phyloP scores from a whole-genome alignment of 2,797 vertebrate genomes.

The Zenarchopterus dispar region DNA sequence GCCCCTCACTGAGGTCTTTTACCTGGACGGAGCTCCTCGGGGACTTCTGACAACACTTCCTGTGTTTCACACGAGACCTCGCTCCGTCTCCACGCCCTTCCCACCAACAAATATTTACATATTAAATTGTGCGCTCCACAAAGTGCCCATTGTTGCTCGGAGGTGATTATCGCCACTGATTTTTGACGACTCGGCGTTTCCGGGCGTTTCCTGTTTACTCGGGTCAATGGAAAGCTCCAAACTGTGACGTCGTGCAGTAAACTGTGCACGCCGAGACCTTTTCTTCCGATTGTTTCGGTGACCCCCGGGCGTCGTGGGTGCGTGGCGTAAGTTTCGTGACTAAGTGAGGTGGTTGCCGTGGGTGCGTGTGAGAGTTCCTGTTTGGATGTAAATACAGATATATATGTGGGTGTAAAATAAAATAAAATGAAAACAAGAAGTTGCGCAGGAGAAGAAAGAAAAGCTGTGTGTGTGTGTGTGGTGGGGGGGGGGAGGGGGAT shows the following conservation, averaged over 20 bases:
- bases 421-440: background rate
- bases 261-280: constrained; percentile 30
- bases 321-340: constrained; percentile 2
- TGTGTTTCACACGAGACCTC: background rate
- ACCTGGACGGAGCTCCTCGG: constrained; percentile 23
- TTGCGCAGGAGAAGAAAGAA: background rate
- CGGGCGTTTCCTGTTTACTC: constrained; percentile 90
- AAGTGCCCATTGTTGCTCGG: constrained; percentile 84
- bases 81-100: constrained; percentile 31
- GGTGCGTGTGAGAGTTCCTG: constrained; percentile 7
- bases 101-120: constrained; percentile 85
- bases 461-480: background rate
- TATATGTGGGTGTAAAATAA: constrained; percentile 7
- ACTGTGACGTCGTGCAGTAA: constrained; percentile 33
- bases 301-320: constrained; percentile 25
- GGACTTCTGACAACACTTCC: background rate
- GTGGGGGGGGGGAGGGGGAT: background rate
- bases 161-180: constrained; percentile 85
- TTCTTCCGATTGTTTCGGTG: constrained; percentile 52
- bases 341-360: background rate
- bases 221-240: constrained; percentile 75
- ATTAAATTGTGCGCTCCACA: constrained; percentile 76
- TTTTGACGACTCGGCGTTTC: constrained; percentile 82
- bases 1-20: background rate
- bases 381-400: constrained; percentile 49